These are phyloP conservation scores for Loxodonta africana DNA, from an alignment of 2,113 vertebrate genomes.

Conservation along the genomic window DNA sequence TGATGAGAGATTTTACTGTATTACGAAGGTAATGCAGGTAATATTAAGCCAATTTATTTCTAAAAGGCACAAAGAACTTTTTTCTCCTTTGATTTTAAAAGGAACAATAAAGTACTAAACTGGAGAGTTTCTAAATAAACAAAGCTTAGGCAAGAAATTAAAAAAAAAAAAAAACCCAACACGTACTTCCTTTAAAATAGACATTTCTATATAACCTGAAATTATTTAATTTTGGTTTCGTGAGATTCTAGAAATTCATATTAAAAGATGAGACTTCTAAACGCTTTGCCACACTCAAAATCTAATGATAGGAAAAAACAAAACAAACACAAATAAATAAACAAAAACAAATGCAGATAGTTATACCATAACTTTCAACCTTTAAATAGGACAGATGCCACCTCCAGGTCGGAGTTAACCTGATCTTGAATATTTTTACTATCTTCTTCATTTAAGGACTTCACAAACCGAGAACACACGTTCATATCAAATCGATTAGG, in stretches of 20 bases:
- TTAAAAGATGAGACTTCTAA: slow-evolving; percentile 44
- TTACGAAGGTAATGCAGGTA: slow-evolving; percentile 29
- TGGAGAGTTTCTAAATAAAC: slow-evolving; percentile 53
- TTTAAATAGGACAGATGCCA: slow-evolving; percentile 99
- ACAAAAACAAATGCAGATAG: slow-evolving; percentile 63
- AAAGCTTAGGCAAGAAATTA: not conserved
- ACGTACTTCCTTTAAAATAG: slow-evolving; percentile 26
- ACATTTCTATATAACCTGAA: not conserved
- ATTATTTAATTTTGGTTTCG: slow-evolving; percentile 60
- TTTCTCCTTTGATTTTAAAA: slow-evolving; percentile 37
- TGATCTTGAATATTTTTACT: slow-evolving; percentile 99
- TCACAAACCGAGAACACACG: slow-evolving; percentile 98
- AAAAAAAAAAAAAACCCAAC: not conserved
- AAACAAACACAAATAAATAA: not conserved
- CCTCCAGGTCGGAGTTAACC: slow-evolving; percentile 99
- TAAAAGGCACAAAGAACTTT: slow-evolving; percentile 43
- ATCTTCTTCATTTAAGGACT: slow-evolving; percentile 98
- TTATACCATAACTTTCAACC: slow-evolving; percentile 90
- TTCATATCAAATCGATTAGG: slow-evolving; percentile 99
- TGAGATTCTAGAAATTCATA: slow-evolving; percentile 46
- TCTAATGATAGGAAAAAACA: slow-evolving; percentile 15
- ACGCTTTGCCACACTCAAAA: slow-evolving; percentile 53
- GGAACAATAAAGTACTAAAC: not conserved
- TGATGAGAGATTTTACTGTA: not conserved
- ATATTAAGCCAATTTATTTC: slow-evolving; percentile 28